A percentile compares a stretch with the other conserved stretches of the same genome.
Evolutionary conservation across 2,797 vertebrate genomes (phyloP).

Genomic region (Pristis pectinata): DNA sequence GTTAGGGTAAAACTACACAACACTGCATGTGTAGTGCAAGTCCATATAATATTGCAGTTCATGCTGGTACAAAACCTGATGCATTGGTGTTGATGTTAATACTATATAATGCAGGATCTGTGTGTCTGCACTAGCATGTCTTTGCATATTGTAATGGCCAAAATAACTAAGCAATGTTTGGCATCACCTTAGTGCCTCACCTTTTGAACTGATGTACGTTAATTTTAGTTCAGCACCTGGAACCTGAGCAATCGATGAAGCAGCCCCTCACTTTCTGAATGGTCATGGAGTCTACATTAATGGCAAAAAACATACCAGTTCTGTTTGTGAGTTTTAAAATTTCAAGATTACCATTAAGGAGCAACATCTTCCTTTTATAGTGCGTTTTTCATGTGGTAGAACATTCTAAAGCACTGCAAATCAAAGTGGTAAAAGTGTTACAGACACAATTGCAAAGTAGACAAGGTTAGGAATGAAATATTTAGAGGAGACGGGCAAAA

Average conservation of each 20-base stretch:
- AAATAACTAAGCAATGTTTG: background rate
- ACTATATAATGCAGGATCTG: too few relatives aligned
- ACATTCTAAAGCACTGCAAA: background rate
- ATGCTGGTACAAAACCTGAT: background rate
- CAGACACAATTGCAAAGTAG: too few relatives aligned
- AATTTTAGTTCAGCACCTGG: slow-evolving; percentile 69
- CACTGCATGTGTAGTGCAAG: background rate
- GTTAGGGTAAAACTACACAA: background rate
- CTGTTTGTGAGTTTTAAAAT: background rate
- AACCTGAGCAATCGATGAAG: slow-evolving; percentile 74
- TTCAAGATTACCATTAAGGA: background rate
- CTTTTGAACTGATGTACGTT: slow-evolving; percentile 71
- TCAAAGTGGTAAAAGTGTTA: too few relatives aligned
- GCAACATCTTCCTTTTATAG: background rate
- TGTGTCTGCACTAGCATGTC: background rate
- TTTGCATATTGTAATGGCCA: background rate
- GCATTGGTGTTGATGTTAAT: background rate
- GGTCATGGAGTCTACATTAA: slow-evolving; percentile 72
- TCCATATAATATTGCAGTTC: background rate
- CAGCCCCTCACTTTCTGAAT: slow-evolving; percentile 83
- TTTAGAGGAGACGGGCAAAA: too few relatives aligned
- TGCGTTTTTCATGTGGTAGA: background rate
- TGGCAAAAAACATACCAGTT: background rate
- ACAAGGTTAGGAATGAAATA: too few relatives aligned
- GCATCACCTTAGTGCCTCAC: background rate